Evolutionary conservation across 2,797 vertebrate genomes (phyloP).

Genomic region (Gambusia yucatana): DNA sequence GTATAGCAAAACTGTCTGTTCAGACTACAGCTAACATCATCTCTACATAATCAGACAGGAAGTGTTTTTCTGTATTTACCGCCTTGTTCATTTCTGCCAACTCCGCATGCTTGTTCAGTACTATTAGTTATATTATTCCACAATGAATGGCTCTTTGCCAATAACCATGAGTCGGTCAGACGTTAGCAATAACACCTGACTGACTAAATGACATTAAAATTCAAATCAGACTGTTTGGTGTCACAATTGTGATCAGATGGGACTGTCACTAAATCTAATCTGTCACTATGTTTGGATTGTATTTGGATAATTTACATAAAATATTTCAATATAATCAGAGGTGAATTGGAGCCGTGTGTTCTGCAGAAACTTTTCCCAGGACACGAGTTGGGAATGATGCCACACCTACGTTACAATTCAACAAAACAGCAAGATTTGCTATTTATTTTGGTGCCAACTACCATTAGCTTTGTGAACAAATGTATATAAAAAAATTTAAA

Average conservation of each 20-base stretch:
- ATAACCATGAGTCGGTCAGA: not conserved
- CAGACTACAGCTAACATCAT: not conserved
- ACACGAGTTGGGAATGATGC: not conserved
- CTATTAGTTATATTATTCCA: not conserved
- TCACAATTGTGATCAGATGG: not conserved
- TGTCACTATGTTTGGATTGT: not conserved
- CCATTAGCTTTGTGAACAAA: not conserved
- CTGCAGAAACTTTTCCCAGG: not conserved
- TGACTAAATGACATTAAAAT: not conserved
- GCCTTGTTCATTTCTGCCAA: not conserved
- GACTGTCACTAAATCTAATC: not conserved
- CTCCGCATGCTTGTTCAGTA: not conserved
- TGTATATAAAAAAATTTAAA: not conserved
- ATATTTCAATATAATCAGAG: not conserved
- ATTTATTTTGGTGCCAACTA: not conserved
- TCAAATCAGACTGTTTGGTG: not conserved
- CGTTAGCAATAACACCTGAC: not conserved
- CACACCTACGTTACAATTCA: not conserved
- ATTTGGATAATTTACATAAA: not conserved
- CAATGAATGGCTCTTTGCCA: not conserved
- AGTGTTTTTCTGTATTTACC: not conserved
- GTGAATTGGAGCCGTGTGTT: not conserved
- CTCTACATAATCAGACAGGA: not conserved
- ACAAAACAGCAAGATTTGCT: not conserved
- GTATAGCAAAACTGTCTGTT: not conserved